Conservation (phyloP, 2,888 invertebrate species). For the Pachydiplax longipennis region DNA sequence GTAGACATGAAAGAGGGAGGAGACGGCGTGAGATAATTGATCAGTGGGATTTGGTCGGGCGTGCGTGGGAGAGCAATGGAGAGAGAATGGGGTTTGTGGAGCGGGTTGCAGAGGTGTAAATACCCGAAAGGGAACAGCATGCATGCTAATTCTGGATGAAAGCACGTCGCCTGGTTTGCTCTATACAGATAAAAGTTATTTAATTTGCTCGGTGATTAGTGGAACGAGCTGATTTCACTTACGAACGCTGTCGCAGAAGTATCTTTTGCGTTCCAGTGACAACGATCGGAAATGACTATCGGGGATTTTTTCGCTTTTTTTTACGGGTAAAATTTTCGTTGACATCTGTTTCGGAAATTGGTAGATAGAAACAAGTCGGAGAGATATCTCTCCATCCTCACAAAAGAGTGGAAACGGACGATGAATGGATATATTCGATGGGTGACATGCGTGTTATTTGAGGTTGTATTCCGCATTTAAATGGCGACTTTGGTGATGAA, state of each 20-base stretch:
- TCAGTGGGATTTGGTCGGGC: slow-evolving; percentile 13
- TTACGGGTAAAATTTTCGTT: no score
- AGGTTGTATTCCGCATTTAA: no score
- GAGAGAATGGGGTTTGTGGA: background rate
- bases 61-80: background rate
- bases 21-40: slow-evolving; percentile 3
- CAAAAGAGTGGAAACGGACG: no score
- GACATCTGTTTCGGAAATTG: no score
- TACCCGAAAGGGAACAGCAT: slow-evolving; percentile 10
- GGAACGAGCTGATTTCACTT: background rate
- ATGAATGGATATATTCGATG: no score
- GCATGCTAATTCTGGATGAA: slow-evolving; percentile 41
- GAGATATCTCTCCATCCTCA: no score
- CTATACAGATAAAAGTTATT: slow-evolving; percentile 31
- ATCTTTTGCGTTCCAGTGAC: background rate
- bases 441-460: no score
- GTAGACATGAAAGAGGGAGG: background rate
- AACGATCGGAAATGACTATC: background rate
- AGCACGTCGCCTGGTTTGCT: slow-evolving; percentile 22
- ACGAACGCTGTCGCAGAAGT: background rate
- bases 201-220: background rate
- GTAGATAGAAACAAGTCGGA: no score
- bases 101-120: background rate
- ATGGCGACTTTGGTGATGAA: no score
- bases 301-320: no score